phyloP scores from a whole-genome alignment of 2,113 vertebrate genomes.

The Sigmodon hispidus region DNA sequence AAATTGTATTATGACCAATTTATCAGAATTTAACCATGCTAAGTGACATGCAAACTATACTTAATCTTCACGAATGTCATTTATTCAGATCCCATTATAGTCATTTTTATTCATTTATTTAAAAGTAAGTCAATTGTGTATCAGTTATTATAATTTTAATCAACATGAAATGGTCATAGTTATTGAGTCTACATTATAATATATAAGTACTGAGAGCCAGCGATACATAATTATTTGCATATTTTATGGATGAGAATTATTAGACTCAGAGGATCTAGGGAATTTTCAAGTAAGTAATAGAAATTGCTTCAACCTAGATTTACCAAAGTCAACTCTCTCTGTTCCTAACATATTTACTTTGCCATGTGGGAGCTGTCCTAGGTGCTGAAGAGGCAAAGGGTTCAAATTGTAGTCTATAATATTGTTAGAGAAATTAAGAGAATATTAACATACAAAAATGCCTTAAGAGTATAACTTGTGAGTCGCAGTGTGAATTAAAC shows the following conservation, averaged over 20 bases:
- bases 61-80: background rate
- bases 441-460: background rate
- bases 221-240: background rate
- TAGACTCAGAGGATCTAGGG: background rate
- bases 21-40: background rate
- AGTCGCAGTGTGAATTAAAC: background rate
- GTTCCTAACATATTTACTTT: background rate
- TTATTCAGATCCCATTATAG: background rate
- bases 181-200: background rate
- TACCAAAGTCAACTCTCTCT: background rate
- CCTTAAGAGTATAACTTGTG: background rate
- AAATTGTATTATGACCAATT: background rate
- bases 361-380: background rate
- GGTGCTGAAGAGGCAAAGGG: background rate
- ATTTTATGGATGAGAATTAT: background rate
- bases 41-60: background rate
- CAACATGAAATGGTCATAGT: background rate
- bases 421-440: background rate
- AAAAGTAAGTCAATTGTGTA: background rate
- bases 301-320: background rate
- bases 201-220: background rate
- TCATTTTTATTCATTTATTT: slow-evolving; percentile 32
- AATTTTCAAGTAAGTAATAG: background rate
- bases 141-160: background rate
- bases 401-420: background rate